phyloP scores from a whole-genome alignment of 2,888 invertebrate species.

The Lordiphosa fenestrarum region DNA sequence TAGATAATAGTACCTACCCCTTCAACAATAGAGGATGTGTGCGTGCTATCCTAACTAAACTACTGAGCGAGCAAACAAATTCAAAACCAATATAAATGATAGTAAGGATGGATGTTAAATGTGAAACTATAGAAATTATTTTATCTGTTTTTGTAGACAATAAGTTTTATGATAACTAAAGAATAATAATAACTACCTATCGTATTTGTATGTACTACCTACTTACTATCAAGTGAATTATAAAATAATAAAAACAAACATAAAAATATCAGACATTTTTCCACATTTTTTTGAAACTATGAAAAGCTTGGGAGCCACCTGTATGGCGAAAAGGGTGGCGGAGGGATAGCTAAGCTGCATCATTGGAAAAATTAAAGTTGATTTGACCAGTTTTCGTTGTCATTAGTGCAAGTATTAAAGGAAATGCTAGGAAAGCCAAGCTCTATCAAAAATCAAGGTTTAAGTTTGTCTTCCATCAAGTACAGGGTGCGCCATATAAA shows the following conservation, averaged over 20 bases:
- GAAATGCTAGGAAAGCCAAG: too few species aligned
- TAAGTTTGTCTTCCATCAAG: too few species aligned
- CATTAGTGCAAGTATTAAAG: too few species aligned
- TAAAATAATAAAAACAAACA: constrained; percentile 55
- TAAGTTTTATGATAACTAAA: constrained; percentile 64
- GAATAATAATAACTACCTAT: constrained; percentile 37
- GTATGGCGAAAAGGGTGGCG: too few species aligned
- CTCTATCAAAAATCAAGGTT: too few species aligned
- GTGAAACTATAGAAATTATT: constrained; percentile 65
- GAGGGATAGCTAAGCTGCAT: too few species aligned
- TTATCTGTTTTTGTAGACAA: constrained; percentile 54
- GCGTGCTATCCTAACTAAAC: constrained; percentile 58
- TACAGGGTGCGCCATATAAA: too few species aligned
- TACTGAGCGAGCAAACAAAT: constrained; percentile 21
- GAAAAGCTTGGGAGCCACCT: too few species aligned
- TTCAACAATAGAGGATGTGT: constrained; percentile 28
- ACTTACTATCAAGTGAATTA: constrained; percentile 62
- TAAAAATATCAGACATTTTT: constrained; percentile 5
- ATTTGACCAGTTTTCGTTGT: too few species aligned
- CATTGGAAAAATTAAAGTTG: too few species aligned
- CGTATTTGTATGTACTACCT: constrained; percentile 59
- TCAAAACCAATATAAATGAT: constrained; percentile 4
- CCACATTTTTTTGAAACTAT: too few species aligned
- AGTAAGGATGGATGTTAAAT: constrained; percentile 54
- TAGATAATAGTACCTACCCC: constrained; percentile 8